A percentile compares a stretch with the other conserved stretches of the same genome.
phyloP scores from a whole-genome alignment of 2,888 invertebrate genomes.

The Opisthograptis luteolata region DNA sequence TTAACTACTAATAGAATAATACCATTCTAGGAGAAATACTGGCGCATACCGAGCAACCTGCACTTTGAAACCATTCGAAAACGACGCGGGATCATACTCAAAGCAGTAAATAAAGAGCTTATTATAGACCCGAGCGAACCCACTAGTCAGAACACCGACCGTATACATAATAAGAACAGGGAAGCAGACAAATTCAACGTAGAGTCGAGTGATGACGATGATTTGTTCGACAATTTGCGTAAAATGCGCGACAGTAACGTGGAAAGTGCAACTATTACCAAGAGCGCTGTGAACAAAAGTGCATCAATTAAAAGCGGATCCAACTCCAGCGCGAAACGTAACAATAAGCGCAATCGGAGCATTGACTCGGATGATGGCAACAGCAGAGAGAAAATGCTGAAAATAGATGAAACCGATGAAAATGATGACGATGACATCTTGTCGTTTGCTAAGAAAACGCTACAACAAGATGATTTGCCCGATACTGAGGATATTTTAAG shows the following conservation, averaged over 20 bases:
- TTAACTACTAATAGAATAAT: no score
- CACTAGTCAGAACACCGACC: slow-evolving; percentile 14
- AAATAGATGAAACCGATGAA: slow-evolving; percentile 63
- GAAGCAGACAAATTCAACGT: slow-evolving; percentile 26
- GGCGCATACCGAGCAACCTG: slow-evolving; percentile 91
- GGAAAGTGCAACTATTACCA: not conserved
- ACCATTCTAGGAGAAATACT: slow-evolving; percentile 89
- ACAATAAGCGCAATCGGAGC: slow-evolving; percentile 67
- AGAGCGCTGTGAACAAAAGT: slow-evolving; percentile 1
- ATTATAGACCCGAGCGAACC: slow-evolving; percentile 50
- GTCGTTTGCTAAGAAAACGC: slow-evolving; percentile 74
- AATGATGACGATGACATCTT: slow-evolving; percentile 61
- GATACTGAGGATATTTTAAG: slow-evolving; percentile 71
- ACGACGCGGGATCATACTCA: slow-evolving; percentile 81
- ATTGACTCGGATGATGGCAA: slow-evolving; percentile 57
- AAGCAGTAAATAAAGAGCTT: slow-evolving; percentile 82
- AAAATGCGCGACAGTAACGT: slow-evolving; percentile 57
- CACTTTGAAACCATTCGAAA: slow-evolving; percentile 82
- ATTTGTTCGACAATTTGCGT: slow-evolving; percentile 71
- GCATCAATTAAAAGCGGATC: slow-evolving; percentile 5
- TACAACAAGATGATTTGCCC: slow-evolving; percentile 65
- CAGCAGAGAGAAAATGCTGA: slow-evolving; percentile 64
- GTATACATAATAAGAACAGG: slow-evolving; percentile 16
- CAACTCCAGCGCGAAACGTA: slow-evolving; percentile 31
- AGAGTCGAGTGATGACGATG: slow-evolving; percentile 70